Evolutionary conservation across 2,888 invertebrate genomes (phyloP).

Genomic region (Darwinula stevensoni): DNA sequence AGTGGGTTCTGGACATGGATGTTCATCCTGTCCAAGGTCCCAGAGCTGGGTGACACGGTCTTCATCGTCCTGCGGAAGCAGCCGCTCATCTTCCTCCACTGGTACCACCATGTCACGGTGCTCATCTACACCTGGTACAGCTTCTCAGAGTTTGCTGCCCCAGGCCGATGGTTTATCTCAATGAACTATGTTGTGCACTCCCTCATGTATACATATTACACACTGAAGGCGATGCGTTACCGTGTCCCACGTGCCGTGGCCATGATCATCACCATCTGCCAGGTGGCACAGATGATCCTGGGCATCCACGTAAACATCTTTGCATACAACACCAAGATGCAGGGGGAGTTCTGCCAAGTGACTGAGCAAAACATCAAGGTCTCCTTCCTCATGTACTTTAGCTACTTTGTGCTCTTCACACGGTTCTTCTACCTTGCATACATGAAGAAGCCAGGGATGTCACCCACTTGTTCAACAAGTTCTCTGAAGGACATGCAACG

Average conservation of each 20-base stretch:
- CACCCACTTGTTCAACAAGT: no score
- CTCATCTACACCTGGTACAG: slow-evolving; percentile 81
- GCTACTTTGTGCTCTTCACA: slow-evolving; percentile 71
- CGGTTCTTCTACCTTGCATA: slow-evolving; percentile 79
- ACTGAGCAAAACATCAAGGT: slow-evolving; percentile 54
- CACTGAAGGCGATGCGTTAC: slow-evolving; percentile 51
- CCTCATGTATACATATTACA: slow-evolving; percentile 75
- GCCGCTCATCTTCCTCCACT: slow-evolving; percentile 73
- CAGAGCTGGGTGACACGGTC: slow-evolving; percentile 80
- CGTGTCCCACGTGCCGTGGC: slow-evolving; percentile 34
- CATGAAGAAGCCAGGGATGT: no score
- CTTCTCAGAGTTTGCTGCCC: slow-evolving; percentile 16
- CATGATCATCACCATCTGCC: slow-evolving; percentile 66
- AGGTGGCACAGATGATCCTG: slow-evolving; percentile 74
- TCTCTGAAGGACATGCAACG: no score
- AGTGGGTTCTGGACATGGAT: slow-evolving; percentile 93
- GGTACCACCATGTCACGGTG: slow-evolving; percentile 91
- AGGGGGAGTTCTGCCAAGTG: slow-evolving; percentile 48
- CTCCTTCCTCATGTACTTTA: slow-evolving; percentile 77
- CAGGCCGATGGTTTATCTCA: slow-evolving; percentile 56
- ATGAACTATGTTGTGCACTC: slow-evolving; percentile 80
- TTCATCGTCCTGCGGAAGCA: slow-evolving; percentile 55
- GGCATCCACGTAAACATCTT: slow-evolving; percentile 68
- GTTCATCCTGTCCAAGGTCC: slow-evolving; percentile 85
- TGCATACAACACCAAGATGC: slow-evolving; percentile 38